Conservation (phyloP, 2,113 vertebrate genomes). For the Ovibos moschatus region DNA sequence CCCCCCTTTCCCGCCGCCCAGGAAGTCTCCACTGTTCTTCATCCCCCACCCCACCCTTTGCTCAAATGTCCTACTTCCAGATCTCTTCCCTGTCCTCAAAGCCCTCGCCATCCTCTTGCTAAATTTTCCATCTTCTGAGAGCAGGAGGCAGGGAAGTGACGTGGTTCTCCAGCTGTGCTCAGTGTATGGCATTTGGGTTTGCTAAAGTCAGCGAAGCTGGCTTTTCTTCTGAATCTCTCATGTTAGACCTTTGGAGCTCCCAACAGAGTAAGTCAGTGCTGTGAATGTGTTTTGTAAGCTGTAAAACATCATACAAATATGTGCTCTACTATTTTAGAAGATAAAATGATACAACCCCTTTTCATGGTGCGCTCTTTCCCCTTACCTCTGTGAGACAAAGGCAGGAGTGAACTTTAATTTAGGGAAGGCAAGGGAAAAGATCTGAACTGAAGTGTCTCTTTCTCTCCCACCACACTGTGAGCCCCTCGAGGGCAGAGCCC, state of each 20-base stretch:
- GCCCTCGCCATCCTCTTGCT: constrained; percentile 39
- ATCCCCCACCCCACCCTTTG: not conserved
- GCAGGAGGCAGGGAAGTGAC: constrained; percentile 35
- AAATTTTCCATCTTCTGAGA: constrained; percentile 52
- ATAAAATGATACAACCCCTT: constrained; percentile 43
- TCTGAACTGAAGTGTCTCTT: not conserved
- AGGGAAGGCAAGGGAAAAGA: not conserved
- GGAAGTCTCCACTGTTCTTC: not conserved
- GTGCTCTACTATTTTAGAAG: constrained; percentile 46
- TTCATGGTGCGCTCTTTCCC: not conserved
- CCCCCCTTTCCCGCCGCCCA: not conserved
- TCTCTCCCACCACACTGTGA: not conserved
- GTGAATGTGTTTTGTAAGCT: constrained; percentile 62
- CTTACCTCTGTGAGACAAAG: constrained; percentile 14
- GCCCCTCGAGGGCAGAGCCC: not conserved
- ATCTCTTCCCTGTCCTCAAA: not conserved
- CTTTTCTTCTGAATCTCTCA: constrained; percentile 38
- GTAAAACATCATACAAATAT: constrained; percentile 53
- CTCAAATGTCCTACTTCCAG: constrained; percentile 56
- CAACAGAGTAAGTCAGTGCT: constrained; percentile 56
- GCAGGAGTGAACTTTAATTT: not conserved
- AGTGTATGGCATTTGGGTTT: constrained; percentile 32
- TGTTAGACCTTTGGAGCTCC: constrained; percentile 56
- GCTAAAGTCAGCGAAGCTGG: constrained; percentile 38
- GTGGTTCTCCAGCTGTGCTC: constrained; percentile 53